These are phyloP conservation scores for Ferrisia virgata DNA, from an alignment of 2,888 invertebrate genomes.

Conservation along the genomic window DNA sequence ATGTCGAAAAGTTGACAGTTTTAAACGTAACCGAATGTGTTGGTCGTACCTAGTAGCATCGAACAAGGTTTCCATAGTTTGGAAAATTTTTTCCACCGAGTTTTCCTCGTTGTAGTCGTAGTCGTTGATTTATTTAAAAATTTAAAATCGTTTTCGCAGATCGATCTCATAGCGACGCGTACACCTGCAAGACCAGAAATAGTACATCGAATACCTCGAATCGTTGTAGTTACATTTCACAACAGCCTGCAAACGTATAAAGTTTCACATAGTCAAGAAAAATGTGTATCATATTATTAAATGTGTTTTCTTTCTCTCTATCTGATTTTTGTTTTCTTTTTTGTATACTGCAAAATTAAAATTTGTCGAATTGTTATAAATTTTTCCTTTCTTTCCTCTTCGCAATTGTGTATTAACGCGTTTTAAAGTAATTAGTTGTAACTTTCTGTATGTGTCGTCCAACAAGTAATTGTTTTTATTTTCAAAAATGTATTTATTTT, in stretches of 20 bases:
- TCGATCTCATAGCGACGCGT: slow-evolving; percentile 62
- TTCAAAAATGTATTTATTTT: background rate
- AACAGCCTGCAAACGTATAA: slow-evolving; percentile 29
- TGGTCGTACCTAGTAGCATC: no score
- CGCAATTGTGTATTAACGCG: background rate
- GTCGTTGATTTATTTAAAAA: background rate
- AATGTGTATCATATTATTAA: background rate
- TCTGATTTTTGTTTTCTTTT: background rate
- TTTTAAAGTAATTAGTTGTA: background rate
- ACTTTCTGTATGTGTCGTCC: background rate
- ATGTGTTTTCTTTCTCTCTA: background rate
- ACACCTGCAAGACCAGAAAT: slow-evolving; percentile 49
- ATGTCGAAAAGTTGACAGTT: background rate
- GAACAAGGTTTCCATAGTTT: background rate
- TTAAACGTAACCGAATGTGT: background rate
- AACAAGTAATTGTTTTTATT: background rate
- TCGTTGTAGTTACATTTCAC: slow-evolving; percentile 36
- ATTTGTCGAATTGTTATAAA: background rate
- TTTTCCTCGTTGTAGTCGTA: background rate
- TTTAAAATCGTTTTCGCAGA: slow-evolving; percentile 54
- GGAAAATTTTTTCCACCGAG: background rate
- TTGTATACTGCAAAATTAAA: background rate
- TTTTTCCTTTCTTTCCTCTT: background rate
- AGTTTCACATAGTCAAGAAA: background rate
- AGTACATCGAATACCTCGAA: slow-evolving; percentile 1